Base-by-base conservation (phyloP, 1,140 invertebrate genomes). In the Antheraea pernyi region DNA sequence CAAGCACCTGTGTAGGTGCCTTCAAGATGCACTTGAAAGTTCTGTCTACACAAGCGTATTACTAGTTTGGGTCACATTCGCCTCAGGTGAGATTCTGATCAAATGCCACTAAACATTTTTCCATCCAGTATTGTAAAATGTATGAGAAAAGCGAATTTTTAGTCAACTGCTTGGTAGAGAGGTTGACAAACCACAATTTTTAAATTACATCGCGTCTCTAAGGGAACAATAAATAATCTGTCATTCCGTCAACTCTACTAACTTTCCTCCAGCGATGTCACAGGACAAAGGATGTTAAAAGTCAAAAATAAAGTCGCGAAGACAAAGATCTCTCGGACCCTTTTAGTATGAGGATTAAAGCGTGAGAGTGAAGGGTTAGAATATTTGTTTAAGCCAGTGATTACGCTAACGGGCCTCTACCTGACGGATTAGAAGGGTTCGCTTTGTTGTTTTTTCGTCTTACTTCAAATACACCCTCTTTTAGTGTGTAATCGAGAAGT, bases 311-410 rank as follows among this genome's bases (percentile, higher is more conserved):
- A 53, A 53, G 46, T 53, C 46, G 46, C 16, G 46, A 53, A 53
- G 16, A 53, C 46, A 53, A 60, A 60, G 30, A 22, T 60, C 59
- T 36, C 3, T 36, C 8, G 19, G 59, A 60, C 18, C 19, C 7
- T 11, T 36, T 60, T 22, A 22, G 18, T 60, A 19, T 11, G 19
- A 36, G 30, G 30, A 60, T 60, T 36, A 60, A 60, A 60, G 18
- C 59, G 59, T 60, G 11, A 60, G 22, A 30, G 19, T 22, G 60
- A 16, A 61, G 60, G 60, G 19, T 61, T 61, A 61, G 30, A 61
- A 61, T 61, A 61, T 61, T 61, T 61, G 60, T 61, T 36, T 22
- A 30, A 61, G 60, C 11, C 60, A 61, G 46, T 61, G 60, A 61
- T 61, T n/a, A 61, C 60, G 60, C 19, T 22, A 30, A 30, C 19